A percentile compares a stretch with the other conserved stretches of the same genome.
phyloP scores from a whole-genome alignment of 2,113 vertebrate species.

The Chloropsis cyanopogon region DNA sequence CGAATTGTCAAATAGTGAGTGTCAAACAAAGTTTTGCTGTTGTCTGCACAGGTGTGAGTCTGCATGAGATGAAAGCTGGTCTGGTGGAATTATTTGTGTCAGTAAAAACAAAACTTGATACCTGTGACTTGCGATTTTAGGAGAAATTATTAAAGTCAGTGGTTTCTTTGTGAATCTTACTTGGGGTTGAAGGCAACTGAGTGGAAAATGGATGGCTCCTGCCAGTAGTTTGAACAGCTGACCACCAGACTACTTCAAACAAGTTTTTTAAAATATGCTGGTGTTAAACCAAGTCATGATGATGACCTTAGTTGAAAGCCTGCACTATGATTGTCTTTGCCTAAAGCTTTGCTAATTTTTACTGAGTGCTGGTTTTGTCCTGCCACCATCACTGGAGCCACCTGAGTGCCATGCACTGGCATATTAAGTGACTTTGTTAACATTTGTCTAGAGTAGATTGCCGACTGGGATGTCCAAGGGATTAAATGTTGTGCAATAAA shows the following conservation, averaged over 20 bases:
- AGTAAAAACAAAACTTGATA: neutral
- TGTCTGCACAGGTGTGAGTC: neutral
- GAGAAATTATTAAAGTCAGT: neutral
- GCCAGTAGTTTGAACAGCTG: neutral
- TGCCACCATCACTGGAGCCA: neutral
- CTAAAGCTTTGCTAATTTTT: neutral
- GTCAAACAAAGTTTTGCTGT: too few relatives aligned
- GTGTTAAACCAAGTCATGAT: neutral
- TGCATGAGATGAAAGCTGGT: neutral
- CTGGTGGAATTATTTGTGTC: neutral
- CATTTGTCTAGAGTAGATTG: neutral
- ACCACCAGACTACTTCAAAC: neutral
- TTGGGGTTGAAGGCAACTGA: neutral
- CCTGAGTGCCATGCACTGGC: accelerated
- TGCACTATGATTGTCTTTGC: neutral
- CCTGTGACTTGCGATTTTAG: neutral
- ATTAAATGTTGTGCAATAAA: neutral
- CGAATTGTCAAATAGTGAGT: neutral
- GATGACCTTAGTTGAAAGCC: neutral
- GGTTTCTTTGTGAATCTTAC: neutral
- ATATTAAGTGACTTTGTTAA: accelerated
- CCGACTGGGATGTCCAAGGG: neutral
- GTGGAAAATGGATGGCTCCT: neutral
- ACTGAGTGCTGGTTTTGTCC: neutral
- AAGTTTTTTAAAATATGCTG: neutral